A percentile compares a stretch with the other conserved stretches of the same genome.
phyloP scores from a whole-genome alignment of 2,113 vertebrate genomes.

The Dasyurus viverrinus region DNA sequence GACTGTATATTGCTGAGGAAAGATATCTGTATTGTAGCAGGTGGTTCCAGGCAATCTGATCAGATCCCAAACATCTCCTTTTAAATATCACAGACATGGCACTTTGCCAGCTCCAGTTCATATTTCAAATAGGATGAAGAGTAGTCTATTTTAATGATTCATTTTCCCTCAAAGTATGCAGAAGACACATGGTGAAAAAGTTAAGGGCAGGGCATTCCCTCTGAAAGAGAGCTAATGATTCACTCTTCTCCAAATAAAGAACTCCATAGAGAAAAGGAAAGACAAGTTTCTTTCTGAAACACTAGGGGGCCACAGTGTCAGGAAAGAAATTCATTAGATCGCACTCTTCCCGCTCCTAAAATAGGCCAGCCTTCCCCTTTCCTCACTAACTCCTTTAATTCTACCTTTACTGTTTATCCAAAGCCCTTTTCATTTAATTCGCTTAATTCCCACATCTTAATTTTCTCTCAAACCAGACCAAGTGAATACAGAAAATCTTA shows the following conservation, averaged over 20 bases:
- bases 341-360: neutral
- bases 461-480: neutral
- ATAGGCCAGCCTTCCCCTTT: neutral
- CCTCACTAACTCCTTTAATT: conserved; percentile 20
- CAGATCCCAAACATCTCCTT: conserved; percentile 54
- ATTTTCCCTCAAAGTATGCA: conserved; percentile 28
- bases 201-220: conserved; percentile 11
- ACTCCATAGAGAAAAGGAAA: neutral
- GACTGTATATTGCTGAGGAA: conserved; percentile 31
- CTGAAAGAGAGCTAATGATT: neutral
- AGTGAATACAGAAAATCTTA: neutral
- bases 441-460: neutral
- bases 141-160: conserved; percentile 55
- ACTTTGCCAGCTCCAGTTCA: conserved; percentile 45
- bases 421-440: neutral
- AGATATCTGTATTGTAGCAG: conserved; percentile 7
- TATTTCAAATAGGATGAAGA: conserved; percentile 41
- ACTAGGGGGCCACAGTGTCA: neutral
- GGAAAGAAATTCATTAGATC: neutral
- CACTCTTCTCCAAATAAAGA: neutral
- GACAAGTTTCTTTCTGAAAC: neutral
- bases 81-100: conserved; percentile 65
- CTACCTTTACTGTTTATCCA: neutral
- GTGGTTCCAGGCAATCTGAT: conserved; percentile 47
- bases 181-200: conserved; percentile 34